Evolutionary conservation across 2,113 vertebrate species (phyloP).

Genomic region (Montifringilla adamsi): DNA sequence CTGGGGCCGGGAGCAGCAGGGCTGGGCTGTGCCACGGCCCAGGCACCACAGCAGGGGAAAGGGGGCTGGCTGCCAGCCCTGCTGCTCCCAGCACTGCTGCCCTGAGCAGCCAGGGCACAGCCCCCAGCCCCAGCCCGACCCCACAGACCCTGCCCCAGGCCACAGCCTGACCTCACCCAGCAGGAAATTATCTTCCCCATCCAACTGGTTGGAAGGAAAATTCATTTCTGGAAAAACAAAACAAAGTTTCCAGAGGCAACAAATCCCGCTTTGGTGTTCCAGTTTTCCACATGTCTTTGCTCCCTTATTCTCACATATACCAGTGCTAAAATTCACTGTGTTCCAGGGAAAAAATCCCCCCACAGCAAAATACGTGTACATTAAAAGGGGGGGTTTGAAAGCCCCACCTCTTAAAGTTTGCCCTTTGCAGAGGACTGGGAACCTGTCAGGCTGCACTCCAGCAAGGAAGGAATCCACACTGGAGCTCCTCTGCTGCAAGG

Average conservation of each 20-base stretch:
- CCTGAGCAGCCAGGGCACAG: not conserved
- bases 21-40: accelerated
- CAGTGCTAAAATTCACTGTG: not conserved
- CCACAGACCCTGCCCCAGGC: no score
- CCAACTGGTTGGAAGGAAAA: not conserved
- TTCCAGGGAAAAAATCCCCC: not conserved
- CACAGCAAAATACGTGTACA: accelerated
- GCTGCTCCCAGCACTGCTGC: not conserved
- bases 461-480: not conserved
- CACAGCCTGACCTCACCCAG: not conserved
- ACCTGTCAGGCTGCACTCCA: not conserved
- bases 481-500: not conserved
- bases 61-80: not conserved
- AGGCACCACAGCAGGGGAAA: not conserved
- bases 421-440: not conserved
- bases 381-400: not conserved
- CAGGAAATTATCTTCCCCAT: not conserved
- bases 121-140: no score
- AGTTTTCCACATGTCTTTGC: not conserved
- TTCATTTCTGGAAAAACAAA: not conserved
- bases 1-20: accelerated
- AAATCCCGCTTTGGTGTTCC: not conserved
- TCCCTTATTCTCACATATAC: not conserved
- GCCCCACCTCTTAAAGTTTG: not conserved
- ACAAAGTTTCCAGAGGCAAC: not conserved